Evolutionary conservation across 1,140 invertebrate species (phyloP).

Genomic region (Gonatopus flavifemur): DNA sequence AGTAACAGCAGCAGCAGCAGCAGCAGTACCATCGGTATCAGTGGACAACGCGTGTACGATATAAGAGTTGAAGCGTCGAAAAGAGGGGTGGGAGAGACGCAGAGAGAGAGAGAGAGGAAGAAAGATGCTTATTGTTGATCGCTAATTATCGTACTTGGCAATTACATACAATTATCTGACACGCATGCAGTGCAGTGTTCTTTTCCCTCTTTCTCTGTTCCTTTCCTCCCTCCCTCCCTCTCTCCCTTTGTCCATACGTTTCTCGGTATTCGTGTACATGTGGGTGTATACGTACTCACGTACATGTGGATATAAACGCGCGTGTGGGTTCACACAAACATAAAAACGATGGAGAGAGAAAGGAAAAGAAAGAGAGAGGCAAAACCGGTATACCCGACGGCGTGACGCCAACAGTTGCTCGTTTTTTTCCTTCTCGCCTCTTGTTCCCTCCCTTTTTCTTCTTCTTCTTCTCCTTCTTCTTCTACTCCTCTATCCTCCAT

Average conservation of each 20-base stretch:
- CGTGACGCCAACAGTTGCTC: constrained; percentile 53
- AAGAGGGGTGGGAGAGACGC: not conserved
- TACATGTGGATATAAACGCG: constrained; percentile 13
- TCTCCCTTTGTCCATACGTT: constrained; percentile 9
- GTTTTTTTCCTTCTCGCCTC: constrained; percentile 3
- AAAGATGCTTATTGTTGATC: constrained; percentile 52
- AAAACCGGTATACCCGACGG: constrained; percentile 58
- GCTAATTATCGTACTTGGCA: constrained; percentile 52
- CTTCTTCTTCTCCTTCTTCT: constrained; percentile 1
- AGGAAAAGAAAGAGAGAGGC: constrained; percentile 33
- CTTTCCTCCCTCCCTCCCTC: not conserved
- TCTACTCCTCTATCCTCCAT: not conserved
- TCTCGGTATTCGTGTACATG: constrained; percentile 24
- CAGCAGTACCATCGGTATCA: not conserved
- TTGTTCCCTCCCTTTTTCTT: constrained; percentile 5
- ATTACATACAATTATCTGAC: constrained; percentile 54
- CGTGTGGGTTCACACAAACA: too few relatives aligned
- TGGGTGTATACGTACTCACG: not conserved
- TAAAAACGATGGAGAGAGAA: constrained; percentile 16
- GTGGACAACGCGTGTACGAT: not conserved
- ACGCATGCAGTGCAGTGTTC: constrained; percentile 45
- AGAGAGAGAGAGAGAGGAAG: constrained; percentile 15
- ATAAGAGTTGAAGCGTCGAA: constrained; percentile 2
- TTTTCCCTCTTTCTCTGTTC: not conserved
- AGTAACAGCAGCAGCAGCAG: too few relatives aligned